Conservation (phyloP, 2,888 invertebrate species). For the Malacosoma neustria region DNA sequence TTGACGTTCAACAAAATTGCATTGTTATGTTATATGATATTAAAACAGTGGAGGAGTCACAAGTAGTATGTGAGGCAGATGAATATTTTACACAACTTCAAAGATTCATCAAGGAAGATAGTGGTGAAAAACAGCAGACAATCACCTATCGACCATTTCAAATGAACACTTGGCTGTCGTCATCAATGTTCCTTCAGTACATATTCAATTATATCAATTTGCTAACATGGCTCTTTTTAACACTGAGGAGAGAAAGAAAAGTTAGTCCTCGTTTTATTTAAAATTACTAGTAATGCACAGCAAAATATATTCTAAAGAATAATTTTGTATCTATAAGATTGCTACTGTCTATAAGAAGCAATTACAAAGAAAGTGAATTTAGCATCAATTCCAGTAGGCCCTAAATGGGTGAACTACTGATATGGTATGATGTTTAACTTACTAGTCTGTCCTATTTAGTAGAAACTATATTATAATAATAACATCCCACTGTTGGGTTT, state of each 20-base stretch:
- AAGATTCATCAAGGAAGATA: conserved; percentile 29
- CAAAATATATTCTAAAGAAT: no score
- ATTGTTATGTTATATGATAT: conserved; percentile 50
- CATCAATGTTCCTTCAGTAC: conserved; percentile 57
- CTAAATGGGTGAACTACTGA: no score
- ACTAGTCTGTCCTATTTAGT: no score
- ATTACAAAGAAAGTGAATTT: no score
- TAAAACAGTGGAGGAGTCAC: conserved; percentile 41
- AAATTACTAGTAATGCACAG: no score
- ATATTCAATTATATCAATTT: conserved; percentile 42
- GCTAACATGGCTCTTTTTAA: conserved; percentile 36
- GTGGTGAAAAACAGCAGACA: conserved; percentile 9
- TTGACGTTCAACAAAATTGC: conserved; percentile 23
- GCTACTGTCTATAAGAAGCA: no score
- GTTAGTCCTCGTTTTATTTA: no score
- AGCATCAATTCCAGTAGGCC: no score
- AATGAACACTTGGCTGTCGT: conserved; percentile 36
- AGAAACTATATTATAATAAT: no score
- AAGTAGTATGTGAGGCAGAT: conserved; percentile 34
- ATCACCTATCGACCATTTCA: conserved; percentile 13
- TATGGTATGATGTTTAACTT: no score
- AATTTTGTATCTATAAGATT: no score
- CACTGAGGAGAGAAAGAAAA: conserved; percentile 35
- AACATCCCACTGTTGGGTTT: no score
- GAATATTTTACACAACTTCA: conserved; percentile 39